Evolutionary conservation across 2,888 invertebrate species (phyloP).

Genomic region (Thera britannica): DNA sequence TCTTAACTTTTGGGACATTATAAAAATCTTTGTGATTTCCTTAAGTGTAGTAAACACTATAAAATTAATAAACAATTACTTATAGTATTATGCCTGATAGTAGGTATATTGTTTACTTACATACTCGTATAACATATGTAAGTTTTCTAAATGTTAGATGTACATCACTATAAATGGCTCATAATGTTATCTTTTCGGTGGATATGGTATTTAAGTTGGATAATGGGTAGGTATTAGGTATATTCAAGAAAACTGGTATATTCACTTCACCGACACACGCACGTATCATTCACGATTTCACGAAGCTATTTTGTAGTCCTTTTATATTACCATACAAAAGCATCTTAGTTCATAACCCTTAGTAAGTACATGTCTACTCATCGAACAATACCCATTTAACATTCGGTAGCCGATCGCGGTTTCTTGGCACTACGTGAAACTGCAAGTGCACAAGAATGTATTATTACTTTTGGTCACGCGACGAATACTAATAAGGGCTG

Average conservation of each 20-base stretch:
- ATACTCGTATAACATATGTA: too few relatives aligned
- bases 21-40: too few relatives aligned
- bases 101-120: too few relatives aligned
- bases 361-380: constrained; percentile 35
- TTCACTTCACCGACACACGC: not conserved
- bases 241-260: not conserved
- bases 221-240: not conserved
- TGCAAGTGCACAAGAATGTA: constrained; percentile 84
- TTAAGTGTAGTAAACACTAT: too few relatives aligned
- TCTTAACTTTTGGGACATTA: too few relatives aligned
- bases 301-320: constrained; percentile 13
- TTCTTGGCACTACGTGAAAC: constrained; percentile 80
- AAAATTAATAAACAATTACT: too few relatives aligned
- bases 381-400: constrained; percentile 70
- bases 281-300: constrained; percentile 5
- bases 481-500: constrained; percentile 71
- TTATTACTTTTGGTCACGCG: constrained; percentile 71
- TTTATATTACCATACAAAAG: constrained; percentile 25
- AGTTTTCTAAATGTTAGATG: too few relatives aligned
- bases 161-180: too few relatives aligned
- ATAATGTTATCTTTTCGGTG: too few relatives aligned
- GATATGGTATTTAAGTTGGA: too few relatives aligned
- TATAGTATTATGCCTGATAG: not conserved
- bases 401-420: constrained; percentile 76
- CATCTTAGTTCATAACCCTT: constrained; percentile 23